These are phyloP conservation scores for Dryoscopus gambensis DNA, from an alignment of 2,113 vertebrate genomes.

Conservation along the genomic window DNA sequence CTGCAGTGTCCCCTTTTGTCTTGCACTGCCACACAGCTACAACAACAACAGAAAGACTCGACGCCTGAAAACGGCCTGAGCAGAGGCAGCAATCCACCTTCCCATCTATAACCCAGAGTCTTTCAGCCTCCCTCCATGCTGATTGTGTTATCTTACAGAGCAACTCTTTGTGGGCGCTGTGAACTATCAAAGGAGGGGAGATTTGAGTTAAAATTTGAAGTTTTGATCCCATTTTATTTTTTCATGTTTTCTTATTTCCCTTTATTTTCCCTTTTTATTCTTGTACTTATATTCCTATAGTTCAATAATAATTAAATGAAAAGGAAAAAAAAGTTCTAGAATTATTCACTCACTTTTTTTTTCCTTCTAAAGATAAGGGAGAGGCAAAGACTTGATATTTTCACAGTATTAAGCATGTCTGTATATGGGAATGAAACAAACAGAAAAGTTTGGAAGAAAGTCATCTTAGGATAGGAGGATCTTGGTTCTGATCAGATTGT, in stretches of 20 bases:
- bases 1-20: slow-evolving; percentile 80
- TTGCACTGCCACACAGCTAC: slow-evolving; percentile 50
- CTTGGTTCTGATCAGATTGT: not conserved
- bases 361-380: not conserved
- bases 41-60: slow-evolving; percentile 24
- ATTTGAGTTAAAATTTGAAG: not conserved
- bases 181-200: not conserved
- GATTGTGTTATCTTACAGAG: not conserved
- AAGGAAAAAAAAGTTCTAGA: not conserved
- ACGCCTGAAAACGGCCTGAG: not conserved
- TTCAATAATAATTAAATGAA: not conserved
- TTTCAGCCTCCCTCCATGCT: not conserved
- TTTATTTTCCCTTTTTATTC: not conserved
- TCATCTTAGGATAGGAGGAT: not conserved
- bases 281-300: not conserved
- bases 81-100: not conserved
- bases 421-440: not conserved
- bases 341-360: not conserved
- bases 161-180: not conserved
- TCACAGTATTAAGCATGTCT: not conserved
- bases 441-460: not conserved
- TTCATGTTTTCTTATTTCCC: not conserved
- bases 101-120: not conserved
- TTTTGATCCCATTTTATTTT: not conserved
- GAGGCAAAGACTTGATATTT: not conserved